Evolutionary conservation across 2,888 invertebrate genomes (phyloP).

Genomic region (Philopedon plagiatum): DNA sequence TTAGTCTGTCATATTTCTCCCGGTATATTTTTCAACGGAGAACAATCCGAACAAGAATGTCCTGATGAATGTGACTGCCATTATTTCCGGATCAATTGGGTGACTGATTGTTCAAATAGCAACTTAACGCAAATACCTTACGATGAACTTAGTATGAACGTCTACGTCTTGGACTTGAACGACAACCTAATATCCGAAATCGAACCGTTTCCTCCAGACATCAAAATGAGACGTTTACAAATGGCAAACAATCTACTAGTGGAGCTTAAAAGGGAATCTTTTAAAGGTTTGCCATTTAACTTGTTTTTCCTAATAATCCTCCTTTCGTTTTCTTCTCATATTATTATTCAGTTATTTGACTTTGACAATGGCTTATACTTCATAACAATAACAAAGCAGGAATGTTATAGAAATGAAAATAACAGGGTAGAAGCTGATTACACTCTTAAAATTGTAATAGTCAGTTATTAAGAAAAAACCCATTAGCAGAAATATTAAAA

Average conservation of each 20-base stretch:
- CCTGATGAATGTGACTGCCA: conserved; percentile 84
- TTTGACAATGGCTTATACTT: too few relatives aligned
- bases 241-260: conserved; percentile 78
- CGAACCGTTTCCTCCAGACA: conserved; percentile 76
- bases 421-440: too few relatives aligned
- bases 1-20: conserved; percentile 39
- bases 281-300: conserved; percentile 58
- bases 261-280: conserved; percentile 74
- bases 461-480: too few relatives aligned
- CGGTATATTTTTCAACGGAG: conserved; percentile 71
- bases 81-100: conserved; percentile 84
- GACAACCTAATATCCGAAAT: conserved; percentile 77
- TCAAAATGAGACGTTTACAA: conserved; percentile 79
- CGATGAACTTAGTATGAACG: conserved; percentile 78
- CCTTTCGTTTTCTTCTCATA: too few relatives aligned
- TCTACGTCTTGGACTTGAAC: conserved; percentile 80
- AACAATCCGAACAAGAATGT: conserved; percentile 78
- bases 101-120: conserved; percentile 83
- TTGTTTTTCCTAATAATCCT: neutral
- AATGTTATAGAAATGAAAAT: too few relatives aligned
- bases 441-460: too few relatives aligned
- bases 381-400: too few relatives aligned
- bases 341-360: too few relatives aligned
- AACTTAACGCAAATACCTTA: conserved; percentile 80
- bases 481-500: too few relatives aligned